Evolutionary conservation across 2,113 vertebrate genomes (phyloP).

Genomic region (Falcunculus frontatus): DNA sequence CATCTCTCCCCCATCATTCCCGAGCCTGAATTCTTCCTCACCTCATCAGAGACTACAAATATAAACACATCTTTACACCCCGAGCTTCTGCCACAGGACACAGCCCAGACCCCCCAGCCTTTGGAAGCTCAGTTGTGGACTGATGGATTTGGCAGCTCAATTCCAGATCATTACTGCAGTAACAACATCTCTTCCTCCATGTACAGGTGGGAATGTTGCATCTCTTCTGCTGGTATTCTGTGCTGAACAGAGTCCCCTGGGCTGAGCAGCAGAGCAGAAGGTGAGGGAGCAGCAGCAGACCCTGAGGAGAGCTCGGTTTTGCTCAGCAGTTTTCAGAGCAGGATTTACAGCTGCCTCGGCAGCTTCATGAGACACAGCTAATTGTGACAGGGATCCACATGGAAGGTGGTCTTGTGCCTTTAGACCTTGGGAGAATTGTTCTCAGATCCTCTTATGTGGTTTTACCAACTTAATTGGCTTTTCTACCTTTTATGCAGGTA

Average conservation of each 20-base stretch:
- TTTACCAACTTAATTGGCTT: neutral
- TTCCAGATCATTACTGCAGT: neutral
- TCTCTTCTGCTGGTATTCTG: fast-evolving
- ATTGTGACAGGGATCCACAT: neutral
- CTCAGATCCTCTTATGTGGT: neutral
- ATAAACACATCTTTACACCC: neutral
- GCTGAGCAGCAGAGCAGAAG: neutral
- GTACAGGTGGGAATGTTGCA: neutral
- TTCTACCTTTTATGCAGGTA: neutral
- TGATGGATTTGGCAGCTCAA: neutral
- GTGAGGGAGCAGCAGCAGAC: neutral
- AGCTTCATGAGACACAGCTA: neutral
- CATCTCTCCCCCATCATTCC: neutral
- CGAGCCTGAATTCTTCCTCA: neutral
- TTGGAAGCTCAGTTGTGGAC: neutral
- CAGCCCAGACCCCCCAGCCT: neutral
- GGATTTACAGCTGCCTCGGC: neutral
- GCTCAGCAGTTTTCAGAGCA: neutral
- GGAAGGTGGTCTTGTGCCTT: neutral
- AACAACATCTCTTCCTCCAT: neutral
- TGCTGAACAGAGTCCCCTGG: neutral
- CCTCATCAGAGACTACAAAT: neutral
- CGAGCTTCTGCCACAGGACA: neutral
- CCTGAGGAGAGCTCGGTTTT: neutral
- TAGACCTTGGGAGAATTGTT: neutral